phyloP scores from a whole-genome alignment of 2,888 invertebrate species.

The Sturmia bella region DNA sequence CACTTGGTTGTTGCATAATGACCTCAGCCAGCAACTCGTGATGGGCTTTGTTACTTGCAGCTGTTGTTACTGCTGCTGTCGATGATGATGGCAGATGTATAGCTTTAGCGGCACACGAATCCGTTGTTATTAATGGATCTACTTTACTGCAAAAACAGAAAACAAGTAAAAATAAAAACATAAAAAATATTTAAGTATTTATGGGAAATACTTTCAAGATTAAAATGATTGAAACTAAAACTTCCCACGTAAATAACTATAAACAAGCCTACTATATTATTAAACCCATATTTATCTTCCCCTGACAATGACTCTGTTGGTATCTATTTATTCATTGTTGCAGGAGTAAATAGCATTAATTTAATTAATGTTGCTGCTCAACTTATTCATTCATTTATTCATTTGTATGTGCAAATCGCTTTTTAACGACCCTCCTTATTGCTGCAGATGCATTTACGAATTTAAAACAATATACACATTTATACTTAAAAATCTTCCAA shows the following conservation, averaged over 20 bases:
- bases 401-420: conserved; percentile 60
- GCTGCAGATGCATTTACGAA: conserved; percentile 28
- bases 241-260: conserved; percentile 69
- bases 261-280: conserved; percentile 40
- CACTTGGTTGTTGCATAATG: conserved; percentile 78
- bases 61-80: conserved; percentile 33
- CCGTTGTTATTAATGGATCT: conserved; percentile 48
- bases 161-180: conserved; percentile 24
- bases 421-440: conserved; percentile 65
- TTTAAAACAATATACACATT: conserved; percentile 33
- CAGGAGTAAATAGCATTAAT: conserved; percentile 63
- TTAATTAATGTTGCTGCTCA: conserved; percentile 49
- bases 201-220: conserved; percentile 42
- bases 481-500: conserved; percentile 43
- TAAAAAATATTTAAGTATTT: conserved; percentile 29
- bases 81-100: conserved; percentile 45
- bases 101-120: conserved; percentile 37
- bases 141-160: conserved; percentile 59
- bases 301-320: conserved; percentile 32
- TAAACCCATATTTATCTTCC: conserved; percentile 54
- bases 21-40: conserved; percentile 74
- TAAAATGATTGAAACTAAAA: conserved; percentile 56
- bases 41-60: conserved; percentile 65
- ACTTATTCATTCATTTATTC: conserved; percentile 24
- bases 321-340: conserved; percentile 18